Conservation (phyloP, 2,888 invertebrate species). For the Ceriagrion tenellum region DNA sequence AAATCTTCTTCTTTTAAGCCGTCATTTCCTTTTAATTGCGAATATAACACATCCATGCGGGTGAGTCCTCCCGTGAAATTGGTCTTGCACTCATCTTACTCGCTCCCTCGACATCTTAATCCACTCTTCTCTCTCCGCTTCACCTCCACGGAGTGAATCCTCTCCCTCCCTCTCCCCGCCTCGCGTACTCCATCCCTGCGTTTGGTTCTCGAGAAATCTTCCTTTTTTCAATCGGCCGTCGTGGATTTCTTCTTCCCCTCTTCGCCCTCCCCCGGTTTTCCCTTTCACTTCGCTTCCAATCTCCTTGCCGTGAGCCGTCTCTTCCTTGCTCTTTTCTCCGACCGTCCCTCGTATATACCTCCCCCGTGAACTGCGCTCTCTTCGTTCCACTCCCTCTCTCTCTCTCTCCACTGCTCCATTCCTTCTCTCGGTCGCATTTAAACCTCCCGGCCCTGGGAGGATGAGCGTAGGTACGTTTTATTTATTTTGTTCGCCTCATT, state of each 20-base stretch:
- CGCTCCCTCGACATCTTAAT: not conserved
- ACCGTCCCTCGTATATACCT: constrained; percentile 68
- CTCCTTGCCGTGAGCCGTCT: not conserved
- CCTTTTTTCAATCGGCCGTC: not conserved
- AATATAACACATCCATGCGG: not conserved
- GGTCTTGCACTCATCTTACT: not conserved
- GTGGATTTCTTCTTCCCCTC: not conserved
- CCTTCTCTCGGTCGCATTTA: constrained; percentile 4
- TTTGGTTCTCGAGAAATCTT: not conserved
- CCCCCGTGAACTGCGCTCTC: not conserved
- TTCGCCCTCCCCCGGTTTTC: not conserved
- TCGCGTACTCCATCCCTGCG: not conserved
- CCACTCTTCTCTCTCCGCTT: not conserved
- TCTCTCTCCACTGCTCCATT: not conserved
- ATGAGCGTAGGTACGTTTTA: constrained; percentile 4
- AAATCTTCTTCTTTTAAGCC: too few relatives aligned
- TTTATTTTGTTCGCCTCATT: not conserved
- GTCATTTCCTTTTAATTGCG: too few relatives aligned
- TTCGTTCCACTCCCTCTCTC: not conserved
- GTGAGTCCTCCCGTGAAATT: not conserved
- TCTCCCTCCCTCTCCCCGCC: not conserved
- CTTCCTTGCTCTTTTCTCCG: constrained; percentile 69
- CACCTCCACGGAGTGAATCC: not conserved
- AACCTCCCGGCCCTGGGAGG: not conserved
- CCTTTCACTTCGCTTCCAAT: not conserved